These are phyloP conservation scores for Mormyrops boulengeri DNA, from an alignment of 2,797 vertebrate genomes.

Conservation along the genomic window DNA sequence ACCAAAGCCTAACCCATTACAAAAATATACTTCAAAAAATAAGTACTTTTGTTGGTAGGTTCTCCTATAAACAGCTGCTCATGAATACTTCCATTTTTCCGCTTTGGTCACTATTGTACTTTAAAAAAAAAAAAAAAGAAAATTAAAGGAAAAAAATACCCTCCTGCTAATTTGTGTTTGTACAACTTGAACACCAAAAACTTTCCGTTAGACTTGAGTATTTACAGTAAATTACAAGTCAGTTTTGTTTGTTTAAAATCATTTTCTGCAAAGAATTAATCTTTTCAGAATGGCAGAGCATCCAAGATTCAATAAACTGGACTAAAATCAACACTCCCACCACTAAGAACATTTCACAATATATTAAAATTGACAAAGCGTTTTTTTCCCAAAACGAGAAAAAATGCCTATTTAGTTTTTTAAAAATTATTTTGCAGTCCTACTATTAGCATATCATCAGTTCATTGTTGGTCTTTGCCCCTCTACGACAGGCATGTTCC, in stretches of 20 bases:
- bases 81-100: conserved; percentile 47
- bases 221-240: conserved; percentile 65
- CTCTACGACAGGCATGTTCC: not conserved
- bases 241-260: not conserved
- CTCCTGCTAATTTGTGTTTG: conserved; percentile 23
- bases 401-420: not conserved
- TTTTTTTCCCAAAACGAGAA: not conserved
- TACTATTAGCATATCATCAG: not conserved
- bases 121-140: conserved; percentile 40
- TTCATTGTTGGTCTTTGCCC: not conserved
- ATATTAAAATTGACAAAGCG: not conserved
- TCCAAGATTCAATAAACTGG: not conserved
- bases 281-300: not conserved
- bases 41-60: conserved; percentile 54
- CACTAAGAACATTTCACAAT: not conserved
- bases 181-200: conserved; percentile 45
- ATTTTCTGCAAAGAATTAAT: not conserved
- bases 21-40: conserved; percentile 50
- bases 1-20: conserved; percentile 55
- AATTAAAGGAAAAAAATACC: not conserved
- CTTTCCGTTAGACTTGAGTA: conserved; percentile 50
- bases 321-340: not conserved
- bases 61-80: conserved; percentile 62
- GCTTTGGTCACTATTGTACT: conserved; percentile 59
- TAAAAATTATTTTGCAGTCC: not conserved